Evolutionary conservation across 2,888 invertebrate genomes (phyloP).

Genomic region (Morpho achilles): DNA sequence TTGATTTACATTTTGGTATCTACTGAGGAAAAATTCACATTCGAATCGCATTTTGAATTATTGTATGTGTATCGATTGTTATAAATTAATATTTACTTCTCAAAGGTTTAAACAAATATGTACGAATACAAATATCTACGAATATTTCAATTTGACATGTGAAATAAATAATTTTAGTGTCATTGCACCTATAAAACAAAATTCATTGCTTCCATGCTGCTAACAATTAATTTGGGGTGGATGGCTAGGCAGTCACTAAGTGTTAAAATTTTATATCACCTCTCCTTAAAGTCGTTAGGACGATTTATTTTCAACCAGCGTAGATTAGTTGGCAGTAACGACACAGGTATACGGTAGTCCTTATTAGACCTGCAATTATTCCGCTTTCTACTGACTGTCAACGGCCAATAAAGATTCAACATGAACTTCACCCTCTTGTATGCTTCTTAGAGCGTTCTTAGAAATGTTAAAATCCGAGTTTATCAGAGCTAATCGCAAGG

Average conservation of each 20-base stretch:
- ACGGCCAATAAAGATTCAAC: not conserved
- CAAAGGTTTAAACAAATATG: too few relatives aligned
- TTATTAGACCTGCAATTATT: slow-evolving; percentile 66
- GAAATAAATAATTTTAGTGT: slow-evolving; percentile 6
- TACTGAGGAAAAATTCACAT: too few relatives aligned
- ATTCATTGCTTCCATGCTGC: slow-evolving; percentile 34
- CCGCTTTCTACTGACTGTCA: slow-evolving; percentile 30
- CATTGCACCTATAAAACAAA: slow-evolving; percentile 24
- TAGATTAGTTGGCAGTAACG: slow-evolving; percentile 65
- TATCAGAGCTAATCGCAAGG: not conserved
- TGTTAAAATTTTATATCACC: slow-evolving; percentile 52
- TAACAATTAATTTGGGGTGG: slow-evolving; percentile 36
- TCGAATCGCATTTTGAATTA: too few relatives aligned
- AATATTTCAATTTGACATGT: not conserved
- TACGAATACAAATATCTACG: not conserved
- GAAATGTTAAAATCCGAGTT: not conserved
- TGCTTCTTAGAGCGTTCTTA: not conserved
- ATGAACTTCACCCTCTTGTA: not conserved
- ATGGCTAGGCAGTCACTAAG: slow-evolving; percentile 39
- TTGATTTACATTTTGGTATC: too few relatives aligned
- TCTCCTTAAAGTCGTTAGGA: slow-evolving; percentile 45
- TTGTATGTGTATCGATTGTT: too few relatives aligned
- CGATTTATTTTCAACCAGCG: slow-evolving; percentile 59
- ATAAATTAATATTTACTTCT: too few relatives aligned
- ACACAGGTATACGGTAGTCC: slow-evolving; percentile 65